Percentiles rank a stretch among this genome's conserved stretches.
Evolutionary conservation across 2,113 vertebrate genomes (phyloP).

Genomic region (Caranx melampygus): DNA sequence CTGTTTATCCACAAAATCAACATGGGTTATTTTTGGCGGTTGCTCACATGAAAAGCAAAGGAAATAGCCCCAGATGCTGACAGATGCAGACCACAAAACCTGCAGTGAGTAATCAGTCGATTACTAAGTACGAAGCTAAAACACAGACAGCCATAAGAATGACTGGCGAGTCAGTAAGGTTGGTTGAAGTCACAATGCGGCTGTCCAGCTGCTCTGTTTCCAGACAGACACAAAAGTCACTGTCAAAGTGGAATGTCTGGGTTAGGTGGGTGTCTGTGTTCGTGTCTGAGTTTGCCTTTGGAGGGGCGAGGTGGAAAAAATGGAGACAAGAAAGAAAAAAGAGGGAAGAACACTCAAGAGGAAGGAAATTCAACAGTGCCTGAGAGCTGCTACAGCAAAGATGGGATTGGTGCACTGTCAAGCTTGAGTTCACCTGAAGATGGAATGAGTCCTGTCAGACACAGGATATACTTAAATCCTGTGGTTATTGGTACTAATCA

Average conservation of each 20-base stretch:
- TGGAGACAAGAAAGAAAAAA: constrained; percentile 21
- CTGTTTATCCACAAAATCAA: constrained; percentile 1
- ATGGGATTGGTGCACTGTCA: constrained; percentile 20
- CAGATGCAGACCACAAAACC: constrained; percentile 35
- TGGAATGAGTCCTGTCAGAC: constrained; percentile 35
- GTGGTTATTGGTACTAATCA: constrained; percentile 36
- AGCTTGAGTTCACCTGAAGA: constrained; percentile 44
- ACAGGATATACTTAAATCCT: constrained; percentile 56
- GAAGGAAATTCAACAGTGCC: background rate
- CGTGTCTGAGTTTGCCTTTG: constrained; percentile 60
- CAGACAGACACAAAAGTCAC: constrained; percentile 68
- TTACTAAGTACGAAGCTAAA: constrained; percentile 61
- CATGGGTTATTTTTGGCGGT: background rate
- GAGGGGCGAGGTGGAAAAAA: constrained; percentile 15
- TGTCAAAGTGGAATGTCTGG: constrained; percentile 72
- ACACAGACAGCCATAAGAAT: constrained; percentile 68
- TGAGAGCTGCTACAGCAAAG: background rate
- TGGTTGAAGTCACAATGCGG: constrained; percentile 64
- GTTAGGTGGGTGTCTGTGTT: constrained; percentile 48
- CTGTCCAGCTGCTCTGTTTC: constrained; percentile 65
- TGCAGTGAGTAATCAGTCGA: constrained; percentile 36
- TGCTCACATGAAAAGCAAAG: background rate
- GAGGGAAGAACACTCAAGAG: background rate
- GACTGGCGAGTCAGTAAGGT: constrained; percentile 45
- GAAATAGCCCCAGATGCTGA: background rate